Evolutionary conservation across 2,888 invertebrate genomes (phyloP).

Genomic region (Ommatoiulus sabulosus): DNA sequence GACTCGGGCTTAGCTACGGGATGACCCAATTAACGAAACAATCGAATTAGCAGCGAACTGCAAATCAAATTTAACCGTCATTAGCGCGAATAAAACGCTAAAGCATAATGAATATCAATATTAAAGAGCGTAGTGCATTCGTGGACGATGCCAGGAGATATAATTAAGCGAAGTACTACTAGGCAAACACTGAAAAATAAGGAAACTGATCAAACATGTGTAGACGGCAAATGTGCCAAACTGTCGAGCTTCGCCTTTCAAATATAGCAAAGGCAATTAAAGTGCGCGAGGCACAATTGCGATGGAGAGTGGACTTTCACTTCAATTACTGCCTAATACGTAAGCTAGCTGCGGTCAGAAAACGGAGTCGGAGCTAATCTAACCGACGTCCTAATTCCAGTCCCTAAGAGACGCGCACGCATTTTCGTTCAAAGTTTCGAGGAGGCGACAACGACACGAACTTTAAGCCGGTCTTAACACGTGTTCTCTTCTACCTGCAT

Average conservation of each 20-base stretch:
- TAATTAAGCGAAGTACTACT: not conserved
- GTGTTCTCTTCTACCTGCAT: not conserved
- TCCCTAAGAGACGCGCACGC: not conserved
- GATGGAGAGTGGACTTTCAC: not conserved
- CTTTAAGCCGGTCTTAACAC: not conserved
- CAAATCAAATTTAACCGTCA: constrained; percentile 6
- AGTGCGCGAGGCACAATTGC: not conserved
- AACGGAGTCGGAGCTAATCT: not conserved
- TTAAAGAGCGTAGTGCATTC: not conserved
- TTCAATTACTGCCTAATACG: constrained; percentile 27
- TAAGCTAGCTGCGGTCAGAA: constrained; percentile 1
- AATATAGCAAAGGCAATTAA: not conserved
- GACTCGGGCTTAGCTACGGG: not conserved
- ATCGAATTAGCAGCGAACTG: not conserved
- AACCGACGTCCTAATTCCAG: constrained; percentile 2
- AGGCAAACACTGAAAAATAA: not conserved
- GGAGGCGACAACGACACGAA: constrained; percentile 3
- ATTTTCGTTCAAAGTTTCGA: not conserved
- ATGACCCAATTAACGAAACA: constrained; percentile 23
- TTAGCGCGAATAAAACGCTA: not conserved
- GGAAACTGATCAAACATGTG: not conserved
- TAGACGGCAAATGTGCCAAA: not conserved
- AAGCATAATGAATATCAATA: constrained; percentile 2
- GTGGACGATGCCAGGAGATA: not conserved
- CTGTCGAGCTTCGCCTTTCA: not conserved